Base-by-base conservation (phyloP, 1,140 invertebrate genomes). In the Cepaea nemoralis region DNA sequence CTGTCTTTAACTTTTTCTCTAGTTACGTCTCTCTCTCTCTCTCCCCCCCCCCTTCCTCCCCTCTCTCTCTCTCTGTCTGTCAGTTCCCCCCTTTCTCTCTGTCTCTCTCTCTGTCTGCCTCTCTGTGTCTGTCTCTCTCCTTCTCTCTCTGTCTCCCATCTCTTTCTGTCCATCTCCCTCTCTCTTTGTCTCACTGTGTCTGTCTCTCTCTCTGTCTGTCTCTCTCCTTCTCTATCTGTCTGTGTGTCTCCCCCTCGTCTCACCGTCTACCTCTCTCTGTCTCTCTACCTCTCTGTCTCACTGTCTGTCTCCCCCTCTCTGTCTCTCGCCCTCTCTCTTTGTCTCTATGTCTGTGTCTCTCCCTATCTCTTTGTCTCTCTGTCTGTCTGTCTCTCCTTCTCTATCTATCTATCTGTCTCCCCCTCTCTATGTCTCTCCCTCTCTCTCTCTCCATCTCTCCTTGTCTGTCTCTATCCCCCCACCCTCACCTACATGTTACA, bases 31-130 rank as follows among this genome's bases (percentile, higher is more conserved):
- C 42, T 45, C 42, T 10, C 19, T 45, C 42, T 45, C 42, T 45
- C 42, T 10, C 8, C 42, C 19, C 8, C 19, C 42, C 19, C 19
- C 42, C 19, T 10, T 45, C 42, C 42, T 45, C 42, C 19, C 42
- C 19, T 19, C 19, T 19, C 19, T 10, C 19, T 19, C 42, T 45
- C 42, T 45, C 42, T 59, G 14, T 59, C 12, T n/a, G 67, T 3
- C 35, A 12, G 31, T 24, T 70, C 10, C 31, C 31, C 8, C n/a
- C 31, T 24, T n/a, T 40, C 31, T 40, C 67, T 70, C 67, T 70
- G 3, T 70, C 67, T 70, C 67, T 70, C 67, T 70, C 67, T 70
- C 67, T 70, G 27, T 70, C 14, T 70, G 10, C 27, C 63, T 70
- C 67, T 70, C 67, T 70, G 27, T 33, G 3, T 33, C 67, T 70